phyloP scores from a whole-genome alignment of 2,797 vertebrate species.

The Balearica regulorum region DNA sequence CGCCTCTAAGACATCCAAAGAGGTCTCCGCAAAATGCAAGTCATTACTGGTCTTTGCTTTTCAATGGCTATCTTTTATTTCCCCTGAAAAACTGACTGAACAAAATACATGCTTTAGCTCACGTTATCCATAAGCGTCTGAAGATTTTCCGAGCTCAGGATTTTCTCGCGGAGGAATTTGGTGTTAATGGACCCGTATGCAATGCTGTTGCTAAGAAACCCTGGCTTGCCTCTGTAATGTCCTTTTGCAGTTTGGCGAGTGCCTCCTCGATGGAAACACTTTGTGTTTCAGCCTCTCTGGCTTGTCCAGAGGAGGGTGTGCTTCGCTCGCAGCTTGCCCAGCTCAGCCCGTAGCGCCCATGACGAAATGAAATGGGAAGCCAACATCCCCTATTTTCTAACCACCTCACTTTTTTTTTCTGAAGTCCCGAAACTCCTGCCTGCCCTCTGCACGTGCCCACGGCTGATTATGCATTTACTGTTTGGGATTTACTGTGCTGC shows the following conservation, averaged over 20 bases:
- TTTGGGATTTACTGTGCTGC: neutral
- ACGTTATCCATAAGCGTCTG: neutral
- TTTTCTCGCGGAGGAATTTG: neutral
- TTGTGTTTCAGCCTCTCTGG: neutral
- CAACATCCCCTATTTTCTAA: neutral
- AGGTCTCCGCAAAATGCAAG: neutral
- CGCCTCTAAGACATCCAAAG: neutral
- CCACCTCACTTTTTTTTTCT: neutral
- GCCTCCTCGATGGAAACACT: neutral
- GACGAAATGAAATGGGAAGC: neutral
- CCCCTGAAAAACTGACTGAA: neutral
- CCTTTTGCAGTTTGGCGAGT: neutral
- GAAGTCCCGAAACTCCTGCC: neutral
- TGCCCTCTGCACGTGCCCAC: neutral
- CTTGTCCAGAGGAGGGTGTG: neutral
- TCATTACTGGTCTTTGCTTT: neutral
- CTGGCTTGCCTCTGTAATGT: neutral
- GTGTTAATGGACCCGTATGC: neutral
- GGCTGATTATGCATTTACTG: neutral
- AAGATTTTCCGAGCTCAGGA: neutral
- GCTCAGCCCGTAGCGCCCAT: rapidly evolving
- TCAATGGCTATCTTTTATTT: neutral
- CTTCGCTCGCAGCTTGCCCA: neutral
- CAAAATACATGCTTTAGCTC: neutral
- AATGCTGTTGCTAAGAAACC: conserved; percentile 59